A percentile compares a stretch with the other conserved stretches of the same genome.
These are phyloP conservation scores for Ptychobarbus kaznakovi DNA, from an alignment of 2,797 vertebrate genomes.

Conservation along the genomic window DNA sequence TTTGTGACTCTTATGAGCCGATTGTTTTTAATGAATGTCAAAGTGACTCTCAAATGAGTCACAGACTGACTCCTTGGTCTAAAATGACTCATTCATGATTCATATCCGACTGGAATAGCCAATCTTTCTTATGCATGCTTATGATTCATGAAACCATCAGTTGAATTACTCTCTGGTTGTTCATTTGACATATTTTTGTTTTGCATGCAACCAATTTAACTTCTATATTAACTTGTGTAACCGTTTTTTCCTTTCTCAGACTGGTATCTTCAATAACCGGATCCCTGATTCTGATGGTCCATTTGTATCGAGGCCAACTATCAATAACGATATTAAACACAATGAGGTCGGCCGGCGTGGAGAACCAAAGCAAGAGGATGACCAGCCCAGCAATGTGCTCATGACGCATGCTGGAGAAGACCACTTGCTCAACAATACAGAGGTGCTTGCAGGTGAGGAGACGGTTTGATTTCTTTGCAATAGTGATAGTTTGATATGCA, in stretches of 20 bases:
- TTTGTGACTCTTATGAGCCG: background rate
- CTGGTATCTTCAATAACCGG: slow-evolving; percentile 74
- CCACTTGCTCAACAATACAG: slow-evolving; percentile 88
- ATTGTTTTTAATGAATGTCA: background rate
- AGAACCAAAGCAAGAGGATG: slow-evolving; percentile 52
- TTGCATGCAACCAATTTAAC: background rate
- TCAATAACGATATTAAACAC: background rate
- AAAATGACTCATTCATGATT: background rate
- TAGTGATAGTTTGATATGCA: background rate
- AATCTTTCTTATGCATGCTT: background rate
- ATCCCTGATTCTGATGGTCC: slow-evolving; percentile 78
- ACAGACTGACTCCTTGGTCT: background rate
- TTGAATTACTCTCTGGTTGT: background rate
- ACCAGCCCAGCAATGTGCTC: slow-evolving; percentile 81
- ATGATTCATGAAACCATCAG: background rate
- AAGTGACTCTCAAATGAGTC: background rate
- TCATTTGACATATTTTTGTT: background rate
- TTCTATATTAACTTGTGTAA: background rate
- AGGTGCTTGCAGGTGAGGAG: slow-evolving; percentile 90
- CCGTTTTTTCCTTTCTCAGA: slow-evolving; percentile 58
- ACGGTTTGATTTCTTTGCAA: background rate
- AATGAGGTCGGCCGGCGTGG: background rate
- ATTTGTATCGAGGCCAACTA: slow-evolving; percentile 53
- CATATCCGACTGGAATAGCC: background rate
- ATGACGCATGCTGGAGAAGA: slow-evolving; percentile 87